These are phyloP conservation scores for Erpetoichthys calabaricus DNA, from an alignment of 2,797 vertebrate species.

Conservation along the genomic window DNA sequence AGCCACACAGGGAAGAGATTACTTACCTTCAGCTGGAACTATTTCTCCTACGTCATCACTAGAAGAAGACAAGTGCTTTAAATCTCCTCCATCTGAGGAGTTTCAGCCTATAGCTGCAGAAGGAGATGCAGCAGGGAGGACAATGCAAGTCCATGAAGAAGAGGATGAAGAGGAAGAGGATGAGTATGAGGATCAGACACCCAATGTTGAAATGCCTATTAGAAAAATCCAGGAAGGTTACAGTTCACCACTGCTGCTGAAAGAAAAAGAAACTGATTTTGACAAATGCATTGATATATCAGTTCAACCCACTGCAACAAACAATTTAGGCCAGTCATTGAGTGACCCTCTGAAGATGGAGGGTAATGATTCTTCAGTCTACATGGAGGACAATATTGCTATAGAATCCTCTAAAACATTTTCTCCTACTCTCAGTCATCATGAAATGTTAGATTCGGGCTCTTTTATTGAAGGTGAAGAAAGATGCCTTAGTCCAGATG, in stretches of 20 bases:
- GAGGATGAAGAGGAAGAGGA: conserved; percentile 68
- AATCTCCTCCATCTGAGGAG: conserved; percentile 88
- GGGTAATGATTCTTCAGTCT: conserved; percentile 11
- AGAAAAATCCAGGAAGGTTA: conserved; percentile 66
- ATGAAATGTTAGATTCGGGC: conserved; percentile 11
- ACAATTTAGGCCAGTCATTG: not conserved
- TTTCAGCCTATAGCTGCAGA: conserved; percentile 59
- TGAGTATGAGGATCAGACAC: conserved; percentile 61
- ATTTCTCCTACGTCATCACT: conserved; percentile 95
- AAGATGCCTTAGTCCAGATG: conserved; percentile 79
- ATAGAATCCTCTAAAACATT: conserved; percentile 27
- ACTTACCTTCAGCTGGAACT: conserved; percentile 87
- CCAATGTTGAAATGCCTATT: conserved; percentile 59
- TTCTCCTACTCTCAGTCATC: conserved; percentile 32
- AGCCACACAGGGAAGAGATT: conserved; percentile 78
- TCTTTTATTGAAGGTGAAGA: conserved; percentile 66
- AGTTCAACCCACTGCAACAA: conserved; percentile 19
- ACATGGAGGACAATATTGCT: conserved; percentile 21
- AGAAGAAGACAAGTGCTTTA: conserved; percentile 95
- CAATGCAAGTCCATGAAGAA: conserved; percentile 42
- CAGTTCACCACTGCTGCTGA: conserved; percentile 41
- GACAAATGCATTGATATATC: conserved; percentile 19
- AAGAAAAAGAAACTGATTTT: conserved; percentile 40
- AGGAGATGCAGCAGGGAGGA: conserved; percentile 46
- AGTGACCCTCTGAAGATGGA: no score